Evolutionary conservation across 2,113 vertebrate genomes (phyloP).

Genomic region (Physeter macrocephalus): DNA sequence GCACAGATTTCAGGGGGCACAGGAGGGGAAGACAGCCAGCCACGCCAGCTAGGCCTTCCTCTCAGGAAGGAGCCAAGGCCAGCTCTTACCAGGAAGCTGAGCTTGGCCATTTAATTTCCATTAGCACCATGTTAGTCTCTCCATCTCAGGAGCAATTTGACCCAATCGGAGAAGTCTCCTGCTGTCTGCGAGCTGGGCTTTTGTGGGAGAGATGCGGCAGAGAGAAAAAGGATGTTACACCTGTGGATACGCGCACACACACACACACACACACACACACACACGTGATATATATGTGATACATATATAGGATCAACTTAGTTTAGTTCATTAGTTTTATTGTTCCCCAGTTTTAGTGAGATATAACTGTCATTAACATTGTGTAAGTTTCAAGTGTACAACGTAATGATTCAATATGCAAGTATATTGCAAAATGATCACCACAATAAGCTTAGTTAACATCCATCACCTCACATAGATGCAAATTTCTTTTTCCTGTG

Average conservation of each 20-base stretch:
- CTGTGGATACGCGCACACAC: not conserved
- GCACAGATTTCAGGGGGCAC: not conserved
- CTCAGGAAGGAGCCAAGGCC: not conserved
- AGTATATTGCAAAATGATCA: not conserved
- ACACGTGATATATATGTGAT: not conserved
- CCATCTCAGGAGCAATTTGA: not conserved
- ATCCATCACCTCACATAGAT: not conserved
- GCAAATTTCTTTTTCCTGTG: not conserved
- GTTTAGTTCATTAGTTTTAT: not conserved
- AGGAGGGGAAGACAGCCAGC: not conserved
- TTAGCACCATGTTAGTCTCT: not conserved
- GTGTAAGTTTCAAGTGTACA: not conserved
- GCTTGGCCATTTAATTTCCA: not conserved
- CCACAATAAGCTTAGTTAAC: not conserved
- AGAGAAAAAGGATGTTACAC: not conserved
- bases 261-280: not conserved
- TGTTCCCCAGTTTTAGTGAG: no score
- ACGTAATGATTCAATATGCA: not conserved
- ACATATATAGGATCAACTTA: not conserved
- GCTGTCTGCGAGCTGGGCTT: not conserved
- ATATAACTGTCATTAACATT: not conserved
- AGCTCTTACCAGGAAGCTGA: constrained; percentile 8
- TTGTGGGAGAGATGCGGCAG: not conserved
- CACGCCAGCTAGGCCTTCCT: not conserved
- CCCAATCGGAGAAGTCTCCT: not conserved